phyloP scores from a whole-genome alignment of 1,140 invertebrate species.

The Chrysomallon squamiferum region DNA sequence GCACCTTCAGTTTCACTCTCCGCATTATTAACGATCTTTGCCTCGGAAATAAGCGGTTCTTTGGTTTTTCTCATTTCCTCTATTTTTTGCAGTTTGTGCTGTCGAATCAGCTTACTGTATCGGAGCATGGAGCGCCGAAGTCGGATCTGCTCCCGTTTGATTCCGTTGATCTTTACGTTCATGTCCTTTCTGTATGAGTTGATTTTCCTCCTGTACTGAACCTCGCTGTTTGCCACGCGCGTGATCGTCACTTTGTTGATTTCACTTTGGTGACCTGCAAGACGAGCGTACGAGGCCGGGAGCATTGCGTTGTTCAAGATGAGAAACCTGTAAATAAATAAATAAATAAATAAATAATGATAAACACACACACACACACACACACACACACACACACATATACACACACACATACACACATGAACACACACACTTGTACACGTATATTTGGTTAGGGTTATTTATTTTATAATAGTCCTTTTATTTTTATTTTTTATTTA shows the following conservation, averaged over 20 bases:
- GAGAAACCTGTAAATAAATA: no score
- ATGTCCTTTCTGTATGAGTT: slow-evolving; percentile 34
- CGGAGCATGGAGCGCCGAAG: slow-evolving; percentile 25
- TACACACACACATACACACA: no score
- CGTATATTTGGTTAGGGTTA: no score
- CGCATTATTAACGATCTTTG: neutral
- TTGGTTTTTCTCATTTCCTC: slow-evolving; percentile 3
- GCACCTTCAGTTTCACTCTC: neutral
- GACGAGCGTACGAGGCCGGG: slow-evolving; percentile 32
- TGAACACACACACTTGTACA: no score
- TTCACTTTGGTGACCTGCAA: slow-evolving; percentile 39
- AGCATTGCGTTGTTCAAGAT: no score
- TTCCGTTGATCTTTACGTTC: slow-evolving; percentile 25
- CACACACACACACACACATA: no score
- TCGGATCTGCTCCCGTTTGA: slow-evolving; percentile 26
- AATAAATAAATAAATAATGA: no score
- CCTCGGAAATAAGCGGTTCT: neutral
- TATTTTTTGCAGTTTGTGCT: slow-evolving; percentile 12
- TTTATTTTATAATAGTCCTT: no score
- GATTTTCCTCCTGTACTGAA: slow-evolving; percentile 26
- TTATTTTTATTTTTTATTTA: no score
- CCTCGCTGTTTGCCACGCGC: slow-evolving; percentile 36
- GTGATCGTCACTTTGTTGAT: slow-evolving; percentile 37
- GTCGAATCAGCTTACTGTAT: slow-evolving; percentile 24
- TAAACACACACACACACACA: no score